A percentile compares a stretch with the other conserved stretches of the same genome.
These are phyloP conservation scores for Zalophus californianus DNA, from an alignment of 2,797 vertebrate genomes.

Conservation along the genomic window DNA sequence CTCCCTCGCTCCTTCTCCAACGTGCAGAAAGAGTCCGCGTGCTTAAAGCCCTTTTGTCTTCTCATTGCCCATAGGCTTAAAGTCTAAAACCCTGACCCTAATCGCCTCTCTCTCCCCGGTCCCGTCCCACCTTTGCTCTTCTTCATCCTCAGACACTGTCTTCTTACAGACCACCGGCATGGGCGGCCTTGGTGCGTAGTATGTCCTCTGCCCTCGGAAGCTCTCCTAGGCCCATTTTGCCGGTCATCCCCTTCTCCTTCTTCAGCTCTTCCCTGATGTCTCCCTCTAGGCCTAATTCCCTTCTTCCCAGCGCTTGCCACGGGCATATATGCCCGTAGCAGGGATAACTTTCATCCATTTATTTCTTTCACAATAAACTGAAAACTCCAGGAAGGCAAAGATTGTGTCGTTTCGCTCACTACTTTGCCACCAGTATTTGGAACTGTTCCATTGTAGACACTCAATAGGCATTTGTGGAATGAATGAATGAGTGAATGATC, in stretches of 20 bases:
- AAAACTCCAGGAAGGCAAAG: not conserved
- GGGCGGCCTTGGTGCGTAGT: accelerated
- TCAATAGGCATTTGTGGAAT: not conserved
- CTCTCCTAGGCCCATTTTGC: not conserved
- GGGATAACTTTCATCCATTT: not conserved
- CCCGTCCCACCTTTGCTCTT: not conserved
- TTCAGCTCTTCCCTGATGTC: not conserved
- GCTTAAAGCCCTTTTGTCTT: not conserved
- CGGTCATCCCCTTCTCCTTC: not conserved
- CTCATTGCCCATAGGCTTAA: not conserved
- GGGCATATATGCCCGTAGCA: not conserved
- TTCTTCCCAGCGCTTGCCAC: not conserved
- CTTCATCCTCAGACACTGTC: not conserved
- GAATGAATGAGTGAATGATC: not conserved
- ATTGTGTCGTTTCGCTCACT: not conserved
- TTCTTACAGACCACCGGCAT: not conserved
- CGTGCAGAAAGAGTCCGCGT: not conserved
- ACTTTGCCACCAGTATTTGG: not conserved
- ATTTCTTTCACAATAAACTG: not conserved
- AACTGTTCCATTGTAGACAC: not conserved
- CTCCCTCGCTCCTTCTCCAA: not conserved
- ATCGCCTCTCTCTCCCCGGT: not conserved
- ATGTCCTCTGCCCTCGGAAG: not conserved
- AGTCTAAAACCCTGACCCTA: not conserved
- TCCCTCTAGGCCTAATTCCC: not conserved